Conservation (phyloP, 2,888 invertebrate genomes). For the Schrankia costaestrigalis region DNA sequence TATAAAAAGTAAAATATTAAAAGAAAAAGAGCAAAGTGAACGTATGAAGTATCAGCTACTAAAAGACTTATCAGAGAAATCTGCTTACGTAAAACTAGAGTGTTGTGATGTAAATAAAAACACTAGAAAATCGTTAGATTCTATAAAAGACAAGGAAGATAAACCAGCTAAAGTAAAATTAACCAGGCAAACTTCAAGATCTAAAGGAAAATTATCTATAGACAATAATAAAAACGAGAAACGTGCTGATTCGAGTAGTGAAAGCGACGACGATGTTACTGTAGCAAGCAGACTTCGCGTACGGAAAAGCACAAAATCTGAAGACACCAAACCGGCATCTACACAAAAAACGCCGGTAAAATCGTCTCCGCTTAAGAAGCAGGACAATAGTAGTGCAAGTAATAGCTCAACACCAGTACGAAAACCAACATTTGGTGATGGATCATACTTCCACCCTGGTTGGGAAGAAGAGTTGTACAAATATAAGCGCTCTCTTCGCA, state of each 20-base stretch:
- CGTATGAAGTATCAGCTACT: slow-evolving; percentile 63
- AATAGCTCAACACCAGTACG: slow-evolving; percentile 58
- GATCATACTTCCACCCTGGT: slow-evolving; percentile 87
- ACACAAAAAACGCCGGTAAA: slow-evolving; percentile 55
- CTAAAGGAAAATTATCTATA: slow-evolving; percentile 54
- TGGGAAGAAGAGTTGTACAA: slow-evolving; percentile 92
- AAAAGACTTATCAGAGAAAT: slow-evolving; percentile 72
- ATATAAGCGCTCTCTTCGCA: slow-evolving; percentile 89
- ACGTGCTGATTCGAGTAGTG: slow-evolving; percentile 56
- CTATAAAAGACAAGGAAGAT: slow-evolving; percentile 54
- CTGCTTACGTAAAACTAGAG: slow-evolving; percentile 72
- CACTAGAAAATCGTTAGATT: slow-evolving; percentile 61
- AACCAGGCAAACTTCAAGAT: slow-evolving; percentile 46
- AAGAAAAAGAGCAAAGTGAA: slow-evolving; percentile 63
- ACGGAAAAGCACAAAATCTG: slow-evolving; percentile 75
- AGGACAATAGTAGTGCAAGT: slow-evolving; percentile 55
- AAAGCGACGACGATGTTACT: slow-evolving; percentile 65
- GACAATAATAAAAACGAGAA: slow-evolving; percentile 62
- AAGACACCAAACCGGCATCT: slow-evolving; percentile 48
- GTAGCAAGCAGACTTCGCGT: slow-evolving; percentile 67
- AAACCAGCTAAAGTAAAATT: slow-evolving; percentile 53
- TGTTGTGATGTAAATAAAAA: slow-evolving; percentile 71
- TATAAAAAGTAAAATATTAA: slow-evolving; percentile 67
- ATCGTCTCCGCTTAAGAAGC: slow-evolving; percentile 57
- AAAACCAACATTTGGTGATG: slow-evolving; percentile 85